Evolutionary conservation across 2,888 invertebrate species (phyloP).

Genomic region (Thymelicus lineola): DNA sequence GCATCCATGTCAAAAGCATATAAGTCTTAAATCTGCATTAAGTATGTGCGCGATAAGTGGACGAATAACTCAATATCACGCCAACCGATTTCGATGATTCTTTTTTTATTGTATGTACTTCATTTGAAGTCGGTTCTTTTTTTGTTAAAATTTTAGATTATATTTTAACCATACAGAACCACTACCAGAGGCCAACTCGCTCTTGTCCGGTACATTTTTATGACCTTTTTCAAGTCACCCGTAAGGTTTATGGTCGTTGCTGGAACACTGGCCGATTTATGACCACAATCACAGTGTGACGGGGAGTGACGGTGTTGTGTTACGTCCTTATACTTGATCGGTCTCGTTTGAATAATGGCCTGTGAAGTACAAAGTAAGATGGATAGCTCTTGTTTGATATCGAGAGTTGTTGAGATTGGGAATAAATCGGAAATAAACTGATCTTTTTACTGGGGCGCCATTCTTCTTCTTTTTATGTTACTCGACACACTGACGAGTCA

Average conservation of each 20-base stretch:
- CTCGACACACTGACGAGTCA: too few relatives aligned
- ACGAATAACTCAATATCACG: too few relatives aligned
- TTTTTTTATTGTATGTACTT: too few relatives aligned
- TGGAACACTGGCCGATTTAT: constrained; percentile 63
- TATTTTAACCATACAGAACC: neutral
- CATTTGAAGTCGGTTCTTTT: too few relatives aligned
- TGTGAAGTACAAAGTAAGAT: constrained; percentile 19
- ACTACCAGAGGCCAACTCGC: neutral
- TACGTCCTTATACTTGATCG: constrained; percentile 48
- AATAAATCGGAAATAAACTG: neutral
- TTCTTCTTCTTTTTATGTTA: too few relatives aligned
- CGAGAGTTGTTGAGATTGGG: neutral
- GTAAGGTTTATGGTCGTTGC: constrained; percentile 72
- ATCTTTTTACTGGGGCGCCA: too few relatives aligned
- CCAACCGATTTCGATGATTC: too few relatives aligned
- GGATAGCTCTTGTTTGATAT: neutral
- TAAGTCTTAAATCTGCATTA: too few relatives aligned
- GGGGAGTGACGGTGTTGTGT: constrained; percentile 46
- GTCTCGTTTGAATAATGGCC: constrained; percentile 45
- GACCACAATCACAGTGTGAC: constrained; percentile 52
- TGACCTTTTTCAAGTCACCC: constrained; percentile 71
- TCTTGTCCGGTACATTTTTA: constrained; percentile 54
- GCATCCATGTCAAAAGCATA: too few relatives aligned
- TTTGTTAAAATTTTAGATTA: too few relatives aligned
- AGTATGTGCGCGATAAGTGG: too few relatives aligned